Percentiles rank a stretch among this genome's conserved stretches.
phyloP scores from a whole-genome alignment of 2,113 vertebrate species.

The Actenoides hombroni region DNA sequence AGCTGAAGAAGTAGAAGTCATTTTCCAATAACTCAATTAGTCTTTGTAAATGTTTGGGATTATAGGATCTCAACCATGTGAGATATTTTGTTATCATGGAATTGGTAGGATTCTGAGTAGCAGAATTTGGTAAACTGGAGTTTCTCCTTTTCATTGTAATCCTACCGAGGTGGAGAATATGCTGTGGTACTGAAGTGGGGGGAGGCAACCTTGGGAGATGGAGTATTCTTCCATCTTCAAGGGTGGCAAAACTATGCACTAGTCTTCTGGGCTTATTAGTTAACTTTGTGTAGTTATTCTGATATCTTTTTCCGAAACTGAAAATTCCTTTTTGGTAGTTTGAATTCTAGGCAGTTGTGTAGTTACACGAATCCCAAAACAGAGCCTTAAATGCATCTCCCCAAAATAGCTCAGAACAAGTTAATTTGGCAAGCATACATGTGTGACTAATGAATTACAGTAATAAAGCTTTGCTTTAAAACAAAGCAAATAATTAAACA shows the following conservation, averaged over 20 bases:
- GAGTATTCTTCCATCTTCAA: neutral
- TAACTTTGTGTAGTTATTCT: neutral
- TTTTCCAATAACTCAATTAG: neutral
- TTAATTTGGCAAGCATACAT: neutral
- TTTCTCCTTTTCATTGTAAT: neutral
- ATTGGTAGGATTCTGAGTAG: neutral
- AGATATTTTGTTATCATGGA: neutral
- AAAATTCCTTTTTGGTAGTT: neutral
- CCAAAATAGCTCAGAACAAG: neutral
- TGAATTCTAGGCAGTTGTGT: neutral
- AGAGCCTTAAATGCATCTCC: neutral
- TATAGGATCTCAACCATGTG: neutral
- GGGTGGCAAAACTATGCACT: neutral
- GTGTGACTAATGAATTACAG: slow-evolving; percentile 19
- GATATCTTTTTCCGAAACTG: neutral
- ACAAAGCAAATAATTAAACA: neutral
- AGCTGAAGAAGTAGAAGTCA: neutral
- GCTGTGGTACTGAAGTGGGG: neutral
- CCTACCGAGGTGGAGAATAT: neutral
- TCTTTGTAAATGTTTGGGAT: neutral
- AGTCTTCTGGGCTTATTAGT: neutral
- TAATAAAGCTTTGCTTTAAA: neutral
- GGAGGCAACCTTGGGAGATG: neutral
- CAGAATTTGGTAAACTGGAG: neutral
- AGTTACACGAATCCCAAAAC: neutral